Conservation (phyloP, 2,888 invertebrate species). For the Hymenopus coronatus region DNA sequence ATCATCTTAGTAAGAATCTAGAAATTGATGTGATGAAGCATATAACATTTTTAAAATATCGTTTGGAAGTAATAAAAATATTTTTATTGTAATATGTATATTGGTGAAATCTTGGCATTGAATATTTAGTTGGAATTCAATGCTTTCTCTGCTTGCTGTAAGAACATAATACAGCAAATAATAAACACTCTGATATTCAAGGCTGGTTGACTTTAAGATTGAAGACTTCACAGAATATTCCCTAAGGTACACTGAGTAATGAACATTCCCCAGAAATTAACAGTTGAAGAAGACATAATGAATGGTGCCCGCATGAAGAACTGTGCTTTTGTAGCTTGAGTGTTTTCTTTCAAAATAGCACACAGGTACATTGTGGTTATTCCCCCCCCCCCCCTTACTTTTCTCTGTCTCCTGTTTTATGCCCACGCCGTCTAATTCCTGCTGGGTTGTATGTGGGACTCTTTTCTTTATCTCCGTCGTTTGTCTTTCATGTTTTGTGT, state of each 20-base stretch:
- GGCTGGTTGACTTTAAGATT: not conserved
- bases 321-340: not conserved
- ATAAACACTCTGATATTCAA: not conserved
- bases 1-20: no score
- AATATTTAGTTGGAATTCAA: no score
- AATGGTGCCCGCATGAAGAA: not conserved
- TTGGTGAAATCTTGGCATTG: no score
- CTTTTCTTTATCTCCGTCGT: not conserved
- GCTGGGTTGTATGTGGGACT: not conserved
- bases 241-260: not conserved
- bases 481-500: not conserved
- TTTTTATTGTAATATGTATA: no score
- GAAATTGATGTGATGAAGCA: no score
- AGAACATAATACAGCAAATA: no score
- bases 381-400: not conserved
- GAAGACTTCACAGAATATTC: not conserved
- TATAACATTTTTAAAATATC: no score
- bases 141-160: no score
- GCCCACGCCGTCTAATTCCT: not conserved
- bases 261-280: not conserved
- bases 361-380: not conserved
- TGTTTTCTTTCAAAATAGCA: not conserved
- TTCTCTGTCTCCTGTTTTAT: not conserved
- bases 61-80: no score
- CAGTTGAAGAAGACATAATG: not conserved